phyloP scores from a whole-genome alignment of 2,113 vertebrate species.

The Lontra canadensis region DNA sequence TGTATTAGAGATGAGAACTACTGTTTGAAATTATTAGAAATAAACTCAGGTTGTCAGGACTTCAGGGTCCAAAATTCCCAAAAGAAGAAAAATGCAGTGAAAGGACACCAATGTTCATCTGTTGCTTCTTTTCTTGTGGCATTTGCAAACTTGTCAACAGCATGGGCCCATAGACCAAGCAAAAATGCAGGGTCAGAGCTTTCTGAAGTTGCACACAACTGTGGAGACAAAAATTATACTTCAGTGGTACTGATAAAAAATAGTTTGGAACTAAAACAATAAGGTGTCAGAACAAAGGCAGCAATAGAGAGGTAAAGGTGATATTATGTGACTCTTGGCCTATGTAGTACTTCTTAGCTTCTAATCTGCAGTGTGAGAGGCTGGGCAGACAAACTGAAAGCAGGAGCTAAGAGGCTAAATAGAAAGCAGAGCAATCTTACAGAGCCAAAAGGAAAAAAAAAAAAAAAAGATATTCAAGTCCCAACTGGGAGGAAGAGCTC shows the following conservation, averaged over 20 bases:
- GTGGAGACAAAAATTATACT: background rate
- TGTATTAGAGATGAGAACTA: background rate
- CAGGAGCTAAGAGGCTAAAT: background rate
- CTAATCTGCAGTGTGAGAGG: background rate
- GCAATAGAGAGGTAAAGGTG: background rate
- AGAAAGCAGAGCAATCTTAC: background rate
- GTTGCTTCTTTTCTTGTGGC: background rate
- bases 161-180: background rate
- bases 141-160: background rate
- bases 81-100: background rate
- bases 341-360: background rate
- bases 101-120: fast-evolving
- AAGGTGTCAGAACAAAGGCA: background rate
- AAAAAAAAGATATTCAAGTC: background rate
- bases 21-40: background rate
- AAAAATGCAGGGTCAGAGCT: background rate
- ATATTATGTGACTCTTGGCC: background rate
- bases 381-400: background rate
- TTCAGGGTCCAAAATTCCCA: background rate
- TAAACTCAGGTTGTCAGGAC: background rate
- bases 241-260: background rate
- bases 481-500: background rate
- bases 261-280: background rate
- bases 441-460: background rate
- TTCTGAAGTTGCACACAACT: background rate